These are phyloP conservation scores for Hypomecis atomaria DNA, from an alignment of 2,888 invertebrate species.

Conservation along the genomic window DNA sequence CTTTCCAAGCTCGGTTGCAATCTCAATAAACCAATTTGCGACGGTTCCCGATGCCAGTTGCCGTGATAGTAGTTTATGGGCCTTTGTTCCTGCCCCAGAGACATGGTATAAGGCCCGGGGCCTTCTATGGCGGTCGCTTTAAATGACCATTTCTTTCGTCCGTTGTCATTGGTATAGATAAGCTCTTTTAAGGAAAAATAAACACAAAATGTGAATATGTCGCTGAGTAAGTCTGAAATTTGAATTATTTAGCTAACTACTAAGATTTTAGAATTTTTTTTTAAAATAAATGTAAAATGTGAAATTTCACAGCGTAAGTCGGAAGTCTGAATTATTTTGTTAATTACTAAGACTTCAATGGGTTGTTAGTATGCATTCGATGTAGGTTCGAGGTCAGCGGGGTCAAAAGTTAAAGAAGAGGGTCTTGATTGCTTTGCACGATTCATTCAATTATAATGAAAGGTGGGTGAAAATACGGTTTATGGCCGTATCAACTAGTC, in stretches of 20 bases:
- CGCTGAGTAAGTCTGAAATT: background rate
- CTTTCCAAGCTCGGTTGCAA: constrained; percentile 64
- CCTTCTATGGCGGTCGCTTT: constrained; percentile 56
- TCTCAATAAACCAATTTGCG: constrained; percentile 80
- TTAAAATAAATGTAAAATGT: no score
- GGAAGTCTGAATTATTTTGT: no score
- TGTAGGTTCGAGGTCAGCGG: background rate
- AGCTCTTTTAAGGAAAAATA: constrained; percentile 12
- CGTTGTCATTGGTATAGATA: constrained; percentile 41
- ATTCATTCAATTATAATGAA: background rate
- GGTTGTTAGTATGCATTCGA: background rate
- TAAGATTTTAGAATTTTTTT: background rate
- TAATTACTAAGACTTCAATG: background rate
- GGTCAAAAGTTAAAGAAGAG: constrained; percentile 9
- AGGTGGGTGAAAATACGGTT: background rate
- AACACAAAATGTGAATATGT: constrained; percentile 7
- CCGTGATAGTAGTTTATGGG: constrained; percentile 28
- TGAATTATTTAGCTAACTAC: background rate
- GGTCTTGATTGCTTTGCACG: background rate
- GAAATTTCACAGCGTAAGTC: no score
- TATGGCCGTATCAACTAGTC: no score
- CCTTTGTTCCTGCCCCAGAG: constrained; percentile 34
- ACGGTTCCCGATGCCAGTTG: constrained; percentile 47
- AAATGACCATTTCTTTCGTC: constrained; percentile 57
- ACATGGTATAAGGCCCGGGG: constrained; percentile 36